Base-by-base conservation (phyloP, 2,113 vertebrate species). In the Athene cunicularia region DNA sequence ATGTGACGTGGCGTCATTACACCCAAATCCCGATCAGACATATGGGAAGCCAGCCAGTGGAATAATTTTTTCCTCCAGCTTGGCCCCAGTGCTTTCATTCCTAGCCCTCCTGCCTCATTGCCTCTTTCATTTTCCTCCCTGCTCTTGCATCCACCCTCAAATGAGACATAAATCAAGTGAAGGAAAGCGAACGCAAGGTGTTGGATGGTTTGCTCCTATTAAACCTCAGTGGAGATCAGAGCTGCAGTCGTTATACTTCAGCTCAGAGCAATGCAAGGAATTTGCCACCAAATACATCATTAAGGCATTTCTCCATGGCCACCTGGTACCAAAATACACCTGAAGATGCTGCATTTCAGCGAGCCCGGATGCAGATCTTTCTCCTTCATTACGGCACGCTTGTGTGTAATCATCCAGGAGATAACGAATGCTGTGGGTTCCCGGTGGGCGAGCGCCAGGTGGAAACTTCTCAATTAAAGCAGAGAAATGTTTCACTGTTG, bases 311-410 rank as follows among this genome's bases (percentile, higher is more conserved):
- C 62, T 37, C 68, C 13, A 0, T 30, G 47, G 68, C 30, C 80
- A 20, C 12, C 4, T 0, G 55, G 35, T 56, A 63, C 47, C 67
- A 71, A 75, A 83, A 63, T 7, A 20, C 88, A 47, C 64, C 70
- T 58, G 56, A 55, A 64, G 91, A 35, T 19, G 68, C 63, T 52
- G 47, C 19, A 4, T 73, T 47, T 37, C 30, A 6, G 39, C 1
- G 0, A n/a, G 74, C 30, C 12, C 11, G 47, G 66, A 17, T 39
- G 72, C 27, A 50, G 53, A 50, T 67, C 71, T 13, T 53, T 11
- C 50, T 41, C 17, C 56, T 60, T 53, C n/a, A 0, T 64, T 63
- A 41, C 0, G 0, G 19, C 8, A 3, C 6, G 4, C 60, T 43
- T 17, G 24, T 8, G 37, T 32, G 28, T 30, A 8, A 50, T 66